Percentiles rank a stretch among this genome's conserved stretches.
Evolutionary conservation across 2,888 invertebrate species (phyloP).

Genomic region (Oscheius sp.): DNA sequence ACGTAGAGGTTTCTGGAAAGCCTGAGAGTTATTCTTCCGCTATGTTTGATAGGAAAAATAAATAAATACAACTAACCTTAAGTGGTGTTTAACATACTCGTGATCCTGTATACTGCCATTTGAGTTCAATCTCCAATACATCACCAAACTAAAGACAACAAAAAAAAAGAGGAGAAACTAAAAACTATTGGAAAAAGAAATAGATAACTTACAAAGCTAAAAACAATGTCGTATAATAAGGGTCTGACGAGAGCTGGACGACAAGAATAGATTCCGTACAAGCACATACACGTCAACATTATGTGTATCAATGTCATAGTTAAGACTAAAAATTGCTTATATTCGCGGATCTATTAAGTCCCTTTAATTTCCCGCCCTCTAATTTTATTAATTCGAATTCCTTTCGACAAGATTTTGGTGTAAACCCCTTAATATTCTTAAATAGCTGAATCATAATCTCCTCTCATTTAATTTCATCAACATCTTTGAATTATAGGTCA

Average conservation of each 20-base stretch:
- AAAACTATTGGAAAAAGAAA: conserved; percentile 12
- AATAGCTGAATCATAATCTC: too few species aligned
- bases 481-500: background rate
- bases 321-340: conserved; percentile 49
- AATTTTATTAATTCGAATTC: too few species aligned
- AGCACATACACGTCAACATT: conserved; percentile 44
- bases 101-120: conserved; percentile 43
- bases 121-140: conserved; percentile 46
- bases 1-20: conserved; percentile 48
- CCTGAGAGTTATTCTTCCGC: conserved; percentile 5
- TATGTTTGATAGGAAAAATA: background rate
- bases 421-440: too few species aligned
- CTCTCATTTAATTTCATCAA: background rate
- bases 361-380: conserved; percentile 11
- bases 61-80: conserved; percentile 33
- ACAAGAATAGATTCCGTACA: conserved; percentile 56
- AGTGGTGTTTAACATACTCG: conserved; percentile 48
- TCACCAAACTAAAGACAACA: conserved; percentile 42
- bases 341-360: background rate
- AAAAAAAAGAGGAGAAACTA: conserved; percentile 44
- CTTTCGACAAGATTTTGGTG: too few species aligned
- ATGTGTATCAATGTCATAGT: conserved; percentile 45
- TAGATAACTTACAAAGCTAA: conserved; percentile 42
- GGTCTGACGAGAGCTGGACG: conserved; percentile 52
- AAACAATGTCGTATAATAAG: conserved; percentile 46